These are phyloP conservation scores for Diabrotica virgifera DNA, from an alignment of 1,140 invertebrate species.

Conservation along the genomic window DNA sequence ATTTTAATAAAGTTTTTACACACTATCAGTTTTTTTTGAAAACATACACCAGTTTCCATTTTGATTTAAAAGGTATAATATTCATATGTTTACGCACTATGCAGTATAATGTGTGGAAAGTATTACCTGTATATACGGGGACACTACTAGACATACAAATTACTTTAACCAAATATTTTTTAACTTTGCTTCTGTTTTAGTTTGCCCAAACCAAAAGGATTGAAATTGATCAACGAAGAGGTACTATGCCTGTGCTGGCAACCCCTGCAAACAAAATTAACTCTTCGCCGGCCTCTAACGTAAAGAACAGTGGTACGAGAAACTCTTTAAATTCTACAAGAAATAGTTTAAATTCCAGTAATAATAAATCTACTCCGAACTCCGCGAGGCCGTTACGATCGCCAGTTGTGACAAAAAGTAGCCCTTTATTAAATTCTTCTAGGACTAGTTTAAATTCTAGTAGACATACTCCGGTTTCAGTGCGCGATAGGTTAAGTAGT, in stretches of 20 bases:
- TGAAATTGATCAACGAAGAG: conserved; percentile 57
- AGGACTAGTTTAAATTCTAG: background rate
- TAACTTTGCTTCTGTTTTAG: conserved; percentile 22
- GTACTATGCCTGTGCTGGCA: background rate
- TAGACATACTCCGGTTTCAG: background rate
- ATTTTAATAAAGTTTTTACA: too few species aligned
- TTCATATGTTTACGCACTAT: too few species aligned
- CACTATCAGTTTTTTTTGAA: too few species aligned
- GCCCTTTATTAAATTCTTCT: background rate
- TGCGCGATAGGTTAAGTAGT: background rate
- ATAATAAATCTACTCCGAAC: background rate
- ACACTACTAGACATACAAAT: too few species aligned
- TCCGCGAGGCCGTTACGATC: background rate
- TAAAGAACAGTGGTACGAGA: background rate
- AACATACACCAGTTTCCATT: too few species aligned
- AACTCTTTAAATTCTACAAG: background rate
- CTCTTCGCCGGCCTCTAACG: background rate
- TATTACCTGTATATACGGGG: too few species aligned
- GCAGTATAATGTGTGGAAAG: too few species aligned
- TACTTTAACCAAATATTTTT: too few species aligned
- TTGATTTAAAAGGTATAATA: too few species aligned
- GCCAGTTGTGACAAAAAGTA: background rate
- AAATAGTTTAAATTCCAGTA: background rate
- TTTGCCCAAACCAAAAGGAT: conserved; percentile 58
- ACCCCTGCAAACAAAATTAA: background rate